These are phyloP conservation scores for Mionectes macconnelli DNA, from an alignment of 2,113 vertebrate genomes.

Conservation along the genomic window DNA sequence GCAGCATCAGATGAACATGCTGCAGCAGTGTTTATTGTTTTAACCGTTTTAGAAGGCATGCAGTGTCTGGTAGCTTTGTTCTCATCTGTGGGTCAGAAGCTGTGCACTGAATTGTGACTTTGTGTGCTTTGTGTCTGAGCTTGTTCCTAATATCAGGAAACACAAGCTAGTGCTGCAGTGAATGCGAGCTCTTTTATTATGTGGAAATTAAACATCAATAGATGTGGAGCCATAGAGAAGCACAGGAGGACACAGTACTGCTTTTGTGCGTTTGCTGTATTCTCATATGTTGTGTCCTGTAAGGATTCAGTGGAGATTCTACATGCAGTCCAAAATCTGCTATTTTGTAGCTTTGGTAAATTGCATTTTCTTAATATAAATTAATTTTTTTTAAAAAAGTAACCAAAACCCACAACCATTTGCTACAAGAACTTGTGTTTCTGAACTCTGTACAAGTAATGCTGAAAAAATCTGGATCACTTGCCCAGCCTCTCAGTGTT, in stretches of 20 bases:
- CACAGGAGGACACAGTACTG: neutral
- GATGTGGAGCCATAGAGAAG: neutral
- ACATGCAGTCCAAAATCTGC: neutral
- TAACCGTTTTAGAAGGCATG: neutral
- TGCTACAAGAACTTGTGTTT: neutral
- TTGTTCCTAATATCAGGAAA: neutral
- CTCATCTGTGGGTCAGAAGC: neutral
- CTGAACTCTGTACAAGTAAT: neutral
- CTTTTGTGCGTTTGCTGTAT: neutral
- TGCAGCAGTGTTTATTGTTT: neutral
- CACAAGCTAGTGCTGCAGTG: neutral
- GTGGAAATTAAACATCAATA: neutral
- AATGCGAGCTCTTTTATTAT: neutral
- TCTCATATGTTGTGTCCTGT: neutral
- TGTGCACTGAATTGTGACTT: neutral
- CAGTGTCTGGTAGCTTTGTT: neutral
- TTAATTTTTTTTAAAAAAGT: neutral
- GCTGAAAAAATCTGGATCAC: neutral
- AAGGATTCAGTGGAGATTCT: neutral
- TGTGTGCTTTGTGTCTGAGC: neutral
- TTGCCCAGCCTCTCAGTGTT: neutral
- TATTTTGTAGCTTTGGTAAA: neutral
- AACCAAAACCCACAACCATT: rapidly evolving
- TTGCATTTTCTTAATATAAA: neutral
- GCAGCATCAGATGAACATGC: neutral